Conservation (phyloP, 2,888 invertebrate species). For the Hyalella azteca region DNA sequence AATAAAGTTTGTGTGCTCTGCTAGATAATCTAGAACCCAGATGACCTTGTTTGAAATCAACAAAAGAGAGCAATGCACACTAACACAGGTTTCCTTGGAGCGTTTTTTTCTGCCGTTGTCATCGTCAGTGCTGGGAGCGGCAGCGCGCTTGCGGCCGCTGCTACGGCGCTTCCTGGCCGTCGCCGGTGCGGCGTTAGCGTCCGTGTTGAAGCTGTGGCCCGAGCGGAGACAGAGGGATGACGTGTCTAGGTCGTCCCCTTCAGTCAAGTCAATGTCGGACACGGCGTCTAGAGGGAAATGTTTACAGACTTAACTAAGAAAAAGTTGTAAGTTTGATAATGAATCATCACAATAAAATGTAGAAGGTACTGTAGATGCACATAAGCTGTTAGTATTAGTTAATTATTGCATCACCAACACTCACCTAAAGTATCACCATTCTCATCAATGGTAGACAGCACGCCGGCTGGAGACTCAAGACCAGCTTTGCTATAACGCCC, state of each 20-base stretch:
- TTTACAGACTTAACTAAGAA: neutral
- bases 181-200: neutral
- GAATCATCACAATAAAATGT: too few relatives aligned
- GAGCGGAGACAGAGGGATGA: constrained; percentile 30
- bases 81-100: neutral
- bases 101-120: neutral
- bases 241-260: constrained; percentile 53
- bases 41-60: too few relatives aligned
- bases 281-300: constrained; percentile 48
- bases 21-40: too few relatives aligned
- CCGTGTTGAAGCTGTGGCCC: constrained; percentile 8
- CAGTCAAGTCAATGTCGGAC: constrained; percentile 55
- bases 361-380: too few relatives aligned
- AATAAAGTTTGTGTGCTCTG: too few relatives aligned
- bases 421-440: constrained; percentile 51
- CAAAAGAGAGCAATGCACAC: too few relatives aligned
- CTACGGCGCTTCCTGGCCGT: neutral
- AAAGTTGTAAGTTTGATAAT: too few relatives aligned
- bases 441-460: constrained; percentile 55
- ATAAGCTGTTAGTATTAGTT: too few relatives aligned
- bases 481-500: neutral
- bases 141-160: neutral
- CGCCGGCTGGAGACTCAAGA: constrained; percentile 19
- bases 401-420: neutral
- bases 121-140: neutral